These are phyloP conservation scores for Murina feae DNA, from an alignment of 2,113 vertebrate genomes.

Conservation along the genomic window DNA sequence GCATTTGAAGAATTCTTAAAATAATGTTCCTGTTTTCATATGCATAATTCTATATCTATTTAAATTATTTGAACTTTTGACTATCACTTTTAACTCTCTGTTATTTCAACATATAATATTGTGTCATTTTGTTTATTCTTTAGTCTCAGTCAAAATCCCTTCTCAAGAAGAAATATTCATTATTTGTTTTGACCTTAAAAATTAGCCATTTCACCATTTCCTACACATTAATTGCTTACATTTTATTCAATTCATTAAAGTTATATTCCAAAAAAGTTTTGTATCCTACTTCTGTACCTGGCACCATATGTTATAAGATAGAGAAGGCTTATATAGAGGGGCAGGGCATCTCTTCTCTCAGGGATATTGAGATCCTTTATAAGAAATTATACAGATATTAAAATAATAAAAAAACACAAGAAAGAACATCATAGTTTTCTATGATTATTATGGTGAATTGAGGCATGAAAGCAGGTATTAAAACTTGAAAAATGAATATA, in stretches of 20 bases:
- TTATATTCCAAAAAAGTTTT: not conserved
- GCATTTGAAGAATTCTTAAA: conserved; percentile 6
- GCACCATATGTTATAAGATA: not conserved
- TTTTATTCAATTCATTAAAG: not conserved
- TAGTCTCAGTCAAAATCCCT: not conserved
- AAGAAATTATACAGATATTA: not conserved
- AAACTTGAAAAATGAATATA: not conserved
- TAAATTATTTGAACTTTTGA: not conserved
- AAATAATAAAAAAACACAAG: not conserved
- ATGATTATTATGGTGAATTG: not conserved
- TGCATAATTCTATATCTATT: not conserved
- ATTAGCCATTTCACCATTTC: not conserved
- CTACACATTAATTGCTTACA: not conserved
- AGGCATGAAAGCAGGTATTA: not conserved
- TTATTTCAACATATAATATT: not conserved
- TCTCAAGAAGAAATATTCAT: not conserved
- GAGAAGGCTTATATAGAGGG: not conserved
- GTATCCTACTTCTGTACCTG: not conserved
- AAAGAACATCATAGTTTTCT: not conserved
- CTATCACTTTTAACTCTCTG: not conserved
- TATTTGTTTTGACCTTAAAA: not conserved
- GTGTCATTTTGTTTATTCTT: not conserved
- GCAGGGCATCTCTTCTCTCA: accelerated
- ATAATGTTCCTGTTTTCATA: not conserved
- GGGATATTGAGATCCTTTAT: not conserved